Base-by-base conservation (phyloP, 2,797 vertebrate genomes). In the Pachyuromys duprasi region DNA sequence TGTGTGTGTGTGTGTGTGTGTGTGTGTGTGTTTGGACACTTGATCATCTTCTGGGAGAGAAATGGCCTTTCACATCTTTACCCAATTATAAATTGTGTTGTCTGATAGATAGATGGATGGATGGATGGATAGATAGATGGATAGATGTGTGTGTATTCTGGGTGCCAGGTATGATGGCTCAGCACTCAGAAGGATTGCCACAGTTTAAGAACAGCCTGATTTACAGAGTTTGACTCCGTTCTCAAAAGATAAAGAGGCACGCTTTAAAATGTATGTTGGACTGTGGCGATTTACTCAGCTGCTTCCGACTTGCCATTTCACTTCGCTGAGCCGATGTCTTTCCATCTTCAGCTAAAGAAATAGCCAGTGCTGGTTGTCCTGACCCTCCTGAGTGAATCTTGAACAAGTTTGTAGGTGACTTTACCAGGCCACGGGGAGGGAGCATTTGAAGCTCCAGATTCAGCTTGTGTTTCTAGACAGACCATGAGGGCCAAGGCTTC, bases 321-420 rank as follows among this genome's bases (percentile, higher is more conserved):
- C 18, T 3, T 24, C 42, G 36, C 36, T 31, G 36, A 62, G 36
- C 57, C 12, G 13, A n/a, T 57, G 55, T 70, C 57, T 78, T 90
- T 67, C 83, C 36, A 17, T 72, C 88, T 90, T 81, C 84, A 70
- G 65, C 36, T 17, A 42, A 82, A 67, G 90, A 72, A 94, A 65
- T 90, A 91, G 81, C 67, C 57, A 65, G 18, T 2, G 36, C 24
- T 33, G 18, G 65, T n/a, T 36, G 17, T 90, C 78, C 78, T 18
- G 79, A 39, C 45, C 12, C 8, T 90, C 78, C 24, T 0, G 0
- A 15, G n/a, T 8, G 49, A 63, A 82, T 90, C 96, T 80, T 65
- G 45, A 55, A 86, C 80, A 92, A 78, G 84, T 95, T 95, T 93
- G 76, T 95, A 79, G 96, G 94, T 88, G 18, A 67, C 83, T 87